Base-by-base conservation (phyloP, 2,797 vertebrate genomes). In the Tamandua tetradactyla region DNA sequence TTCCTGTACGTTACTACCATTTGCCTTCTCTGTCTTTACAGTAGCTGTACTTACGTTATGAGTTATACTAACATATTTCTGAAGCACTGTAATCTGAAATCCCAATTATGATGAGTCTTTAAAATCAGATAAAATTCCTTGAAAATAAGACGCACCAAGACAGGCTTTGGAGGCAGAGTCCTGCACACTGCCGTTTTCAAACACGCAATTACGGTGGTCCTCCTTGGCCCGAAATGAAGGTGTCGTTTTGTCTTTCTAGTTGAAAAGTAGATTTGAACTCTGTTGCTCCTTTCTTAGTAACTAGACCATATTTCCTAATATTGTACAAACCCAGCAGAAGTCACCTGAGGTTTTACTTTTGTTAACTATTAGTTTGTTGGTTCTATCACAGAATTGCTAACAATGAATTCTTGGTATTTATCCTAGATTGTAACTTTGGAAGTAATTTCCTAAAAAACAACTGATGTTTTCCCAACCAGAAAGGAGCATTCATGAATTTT, bases 11-110 rank as follows among this genome's bases (percentile, higher is more conserved):
- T 96, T 89, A 96, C 97, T 97, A 97, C 98, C 97, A 95, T 97
- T 98, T 97, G 97, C 97, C 97, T 98, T 98, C 95, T 98, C 96
- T 97, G 97, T 98, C 97, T 98, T 55, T 98, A 98, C 98, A 98
- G 98, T 97, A 97, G 95, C 85, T 97, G 35, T 98, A 98, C 98
- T 98, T 98, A 97, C 95, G 98, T 97, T 97, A 97, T 97, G 95
- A 98, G 93, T 94, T 97, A 97, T 97, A 97, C 97, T 96, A 98
- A 98, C 98, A 97, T 98, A 97, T 98, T 98, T 98, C 97, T 95
- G 94, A 97, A 96, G 96, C 93, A 74, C 69, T 94, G 81, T 87
- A 96, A 84, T 97, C 96, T 97, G 95, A 92, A 98, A 97, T 96
- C 93, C 72, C 97, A 97, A 95, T 98, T 98, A 98, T 98, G 97